A percentile compares a stretch with the other conserved stretches of the same genome.
Conservation (phyloP, 2,888 invertebrate genomes). For the Liodrosophila aerea region DNA sequence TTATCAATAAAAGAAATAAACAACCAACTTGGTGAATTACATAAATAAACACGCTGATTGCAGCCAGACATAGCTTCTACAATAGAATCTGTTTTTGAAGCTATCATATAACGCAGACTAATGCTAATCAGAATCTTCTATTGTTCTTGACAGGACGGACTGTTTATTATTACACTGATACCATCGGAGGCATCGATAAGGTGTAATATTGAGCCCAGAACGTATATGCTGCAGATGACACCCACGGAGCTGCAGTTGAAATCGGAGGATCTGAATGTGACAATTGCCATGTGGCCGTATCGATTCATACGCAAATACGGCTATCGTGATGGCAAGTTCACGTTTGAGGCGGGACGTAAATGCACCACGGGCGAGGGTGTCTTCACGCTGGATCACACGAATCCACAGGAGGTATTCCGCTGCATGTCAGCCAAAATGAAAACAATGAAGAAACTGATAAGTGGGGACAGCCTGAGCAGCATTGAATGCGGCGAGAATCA, state of each 20-base stretch:
- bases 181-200: conserved; percentile 90
- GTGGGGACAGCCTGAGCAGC: conserved; percentile 86
- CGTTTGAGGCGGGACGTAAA: conserved; percentile 93
- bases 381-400: conserved; percentile 90
- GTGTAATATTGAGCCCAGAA: conserved; percentile 88
- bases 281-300: conserved; percentile 90
- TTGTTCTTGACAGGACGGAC: conserved; percentile 85
- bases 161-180: conserved; percentile 90
- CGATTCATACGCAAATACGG: conserved; percentile 92
- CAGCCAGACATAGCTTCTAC: too few relatives aligned
- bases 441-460: conserved; percentile 91
- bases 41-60: too few relatives aligned
- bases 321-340: conserved; percentile 92
- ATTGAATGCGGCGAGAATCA: conserved; percentile 90
- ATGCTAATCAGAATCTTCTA: neutral
- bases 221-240: conserved; percentile 89
- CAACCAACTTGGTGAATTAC: too few relatives aligned
- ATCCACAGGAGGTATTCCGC: conserved; percentile 91
- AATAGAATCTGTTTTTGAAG: too few relatives aligned
- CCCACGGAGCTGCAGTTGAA: conserved; percentile 88
- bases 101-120: too few relatives aligned
- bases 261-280: conserved; percentile 85
- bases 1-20: too few relatives aligned
- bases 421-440: conserved; percentile 93
- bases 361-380: conserved; percentile 93